Evolutionary conservation across 1,140 invertebrate species (phyloP).

Genomic region (Tetramorium alpestre): DNA sequence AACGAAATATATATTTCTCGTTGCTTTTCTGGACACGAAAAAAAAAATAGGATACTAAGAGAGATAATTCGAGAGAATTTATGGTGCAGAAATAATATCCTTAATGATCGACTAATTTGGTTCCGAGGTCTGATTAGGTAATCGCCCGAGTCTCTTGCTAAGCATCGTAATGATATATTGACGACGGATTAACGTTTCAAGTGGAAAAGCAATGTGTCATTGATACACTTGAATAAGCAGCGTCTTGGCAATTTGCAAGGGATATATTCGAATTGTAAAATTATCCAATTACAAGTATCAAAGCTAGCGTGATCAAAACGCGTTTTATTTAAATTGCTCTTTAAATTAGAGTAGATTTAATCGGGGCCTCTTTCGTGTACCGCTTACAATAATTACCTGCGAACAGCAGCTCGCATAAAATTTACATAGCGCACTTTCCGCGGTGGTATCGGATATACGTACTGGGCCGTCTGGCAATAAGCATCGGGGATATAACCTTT

Average conservation of each 20-base stretch:
- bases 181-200: background rate
- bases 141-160: background rate
- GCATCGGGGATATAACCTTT: background rate
- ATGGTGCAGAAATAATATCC: constrained; percentile 17
- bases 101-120: constrained; percentile 10
- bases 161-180: background rate
- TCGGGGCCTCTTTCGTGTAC: constrained; percentile 68
- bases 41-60: background rate
- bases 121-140: background rate
- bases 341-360: constrained; percentile 70
- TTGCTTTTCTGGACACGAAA: background rate
- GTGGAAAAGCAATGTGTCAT: constrained; percentile 1
- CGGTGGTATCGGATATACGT: constrained; percentile 44
- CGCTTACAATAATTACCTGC: constrained; percentile 73
- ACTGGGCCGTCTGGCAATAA: background rate
- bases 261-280: background rate
- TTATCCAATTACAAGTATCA: constrained; percentile 14
- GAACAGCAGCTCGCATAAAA: constrained; percentile 73
- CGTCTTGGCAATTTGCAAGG: background rate
- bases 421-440: constrained; percentile 74
- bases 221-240: background rate
- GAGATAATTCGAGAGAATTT: background rate
- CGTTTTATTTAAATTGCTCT: constrained; percentile 28
- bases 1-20: background rate
- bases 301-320: background rate